These are phyloP conservation scores for Melopsittacus undulatus DNA, from an alignment of 2,797 vertebrate species.

Conservation along the genomic window DNA sequence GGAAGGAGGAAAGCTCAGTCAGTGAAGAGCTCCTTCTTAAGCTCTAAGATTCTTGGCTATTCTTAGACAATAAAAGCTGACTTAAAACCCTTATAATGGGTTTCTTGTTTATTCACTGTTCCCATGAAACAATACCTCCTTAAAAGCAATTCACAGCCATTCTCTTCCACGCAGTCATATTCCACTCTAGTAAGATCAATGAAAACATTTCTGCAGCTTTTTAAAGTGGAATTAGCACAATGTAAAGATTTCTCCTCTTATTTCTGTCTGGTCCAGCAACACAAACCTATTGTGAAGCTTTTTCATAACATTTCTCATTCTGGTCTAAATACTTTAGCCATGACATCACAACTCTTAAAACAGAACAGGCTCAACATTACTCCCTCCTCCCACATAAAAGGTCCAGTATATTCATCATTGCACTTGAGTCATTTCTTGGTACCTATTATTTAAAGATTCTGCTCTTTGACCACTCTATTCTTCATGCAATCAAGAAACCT, in stretches of 20 bases:
- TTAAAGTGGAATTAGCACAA: conserved; percentile 12
- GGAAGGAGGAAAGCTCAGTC: background rate
- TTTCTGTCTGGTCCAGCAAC: background rate
- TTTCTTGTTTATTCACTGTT: background rate
- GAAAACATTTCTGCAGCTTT: conserved; percentile 11
- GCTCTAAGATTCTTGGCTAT: background rate
- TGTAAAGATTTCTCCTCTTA: background rate
- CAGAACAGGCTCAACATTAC: background rate
- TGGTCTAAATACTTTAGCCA: conserved; percentile 15
- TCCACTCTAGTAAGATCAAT: background rate
- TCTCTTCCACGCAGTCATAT: background rate
- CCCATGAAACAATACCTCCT: background rate
- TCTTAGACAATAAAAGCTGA: background rate
- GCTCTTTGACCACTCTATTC: conserved; percentile 21
- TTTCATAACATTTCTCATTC: conserved; percentile 7
- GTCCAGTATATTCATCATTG: background rate
- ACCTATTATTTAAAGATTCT: conserved; percentile 25
- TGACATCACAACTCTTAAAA: conserved; percentile 22
- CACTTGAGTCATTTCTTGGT: background rate
- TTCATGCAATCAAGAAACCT: conserved; percentile 19
- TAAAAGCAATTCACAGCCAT: background rate
- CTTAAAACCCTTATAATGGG: background rate
- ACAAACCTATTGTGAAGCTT: background rate
- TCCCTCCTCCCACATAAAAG: conserved; percentile 19
- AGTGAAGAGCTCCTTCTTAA: background rate